Percentiles rank a stretch among this genome's conserved stretches.
phyloP scores from a whole-genome alignment of 2,113 vertebrate genomes.

The Seriola aureovittata region DNA sequence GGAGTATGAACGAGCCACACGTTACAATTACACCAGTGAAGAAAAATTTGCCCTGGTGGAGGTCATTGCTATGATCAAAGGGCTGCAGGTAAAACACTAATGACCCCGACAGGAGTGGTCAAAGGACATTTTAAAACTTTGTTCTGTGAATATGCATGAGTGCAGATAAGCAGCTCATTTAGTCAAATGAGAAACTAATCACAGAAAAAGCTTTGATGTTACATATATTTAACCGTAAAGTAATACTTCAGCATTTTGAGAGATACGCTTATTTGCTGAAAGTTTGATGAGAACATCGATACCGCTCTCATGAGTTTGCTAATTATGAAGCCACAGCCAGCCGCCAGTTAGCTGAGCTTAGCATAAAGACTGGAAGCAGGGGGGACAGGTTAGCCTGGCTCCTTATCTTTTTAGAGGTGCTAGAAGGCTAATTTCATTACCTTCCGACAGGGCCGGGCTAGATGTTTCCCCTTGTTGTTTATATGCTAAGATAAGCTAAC shows the following conservation, averaged over 20 bases:
- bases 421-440: no score
- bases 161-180: not conserved
- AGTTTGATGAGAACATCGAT: not conserved
- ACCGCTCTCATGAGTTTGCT: not conserved
- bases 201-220: not conserved
- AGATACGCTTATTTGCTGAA: not conserved
- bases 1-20: slow-evolving; percentile 96
- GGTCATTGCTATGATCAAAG: slow-evolving; percentile 99
- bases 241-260: not conserved
- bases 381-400: not conserved
- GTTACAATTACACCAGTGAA: slow-evolving; percentile 99
- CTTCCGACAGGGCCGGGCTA: not conserved
- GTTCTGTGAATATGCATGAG: no score
- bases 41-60: slow-evolving; percentile 99
- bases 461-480: not conserved
- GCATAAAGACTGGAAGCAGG: not conserved
- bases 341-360: not conserved
- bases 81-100: slow-evolving; percentile 86
- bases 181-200: not conserved
- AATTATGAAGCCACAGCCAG: not conserved
- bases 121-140: not conserved
- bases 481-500: not conserved
- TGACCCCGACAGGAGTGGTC: not conserved
- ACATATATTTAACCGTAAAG: not conserved
- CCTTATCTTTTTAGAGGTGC: no score